Conservation (phyloP, 2,888 invertebrate species). For the Drosophila mimetica region DNA sequence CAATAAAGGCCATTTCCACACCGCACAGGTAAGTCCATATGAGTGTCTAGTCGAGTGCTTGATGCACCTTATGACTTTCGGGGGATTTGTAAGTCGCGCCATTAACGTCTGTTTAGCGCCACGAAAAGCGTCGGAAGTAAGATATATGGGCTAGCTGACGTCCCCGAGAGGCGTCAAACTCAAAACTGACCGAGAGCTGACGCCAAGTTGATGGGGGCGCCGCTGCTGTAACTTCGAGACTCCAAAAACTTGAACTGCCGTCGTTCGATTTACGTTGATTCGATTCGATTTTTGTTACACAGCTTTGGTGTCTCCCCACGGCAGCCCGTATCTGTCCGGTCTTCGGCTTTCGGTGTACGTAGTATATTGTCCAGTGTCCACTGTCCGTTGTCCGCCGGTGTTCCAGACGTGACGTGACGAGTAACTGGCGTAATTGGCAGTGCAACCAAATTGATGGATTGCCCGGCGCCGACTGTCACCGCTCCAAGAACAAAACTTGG, state of each 20-base stretch:
- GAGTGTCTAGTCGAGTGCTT: constrained; percentile 15
- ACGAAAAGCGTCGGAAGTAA: constrained; percentile 62
- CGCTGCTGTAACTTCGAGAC: constrained; percentile 44
- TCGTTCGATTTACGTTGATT: constrained; percentile 29
- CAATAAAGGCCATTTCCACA: not conserved
- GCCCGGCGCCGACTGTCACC: constrained; percentile 81
- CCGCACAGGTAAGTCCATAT: constrained; percentile 3
- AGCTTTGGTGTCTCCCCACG: constrained; percentile 54
- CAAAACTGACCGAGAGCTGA: constrained; percentile 53
- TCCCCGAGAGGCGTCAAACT: constrained; percentile 59
- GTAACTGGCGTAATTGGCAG: constrained; percentile 80
- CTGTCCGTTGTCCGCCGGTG: constrained; percentile 26
- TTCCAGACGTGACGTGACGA: constrained; percentile 70
- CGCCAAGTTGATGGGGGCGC: constrained; percentile 59
- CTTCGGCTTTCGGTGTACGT: constrained; percentile 20
- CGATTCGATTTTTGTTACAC: constrained; percentile 37
- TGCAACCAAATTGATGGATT: constrained; percentile 82
- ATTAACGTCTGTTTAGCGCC: constrained; percentile 44
- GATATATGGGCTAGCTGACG: constrained; percentile 53
- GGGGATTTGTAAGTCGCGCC: constrained; percentile 42
- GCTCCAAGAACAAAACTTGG: constrained; percentile 57
- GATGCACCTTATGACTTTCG: constrained; percentile 12
- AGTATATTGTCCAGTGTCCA: constrained; percentile 17
- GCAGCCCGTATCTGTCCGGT: constrained; percentile 52
- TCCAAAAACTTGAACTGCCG: constrained; percentile 24